Conservation (phyloP, 2,888 invertebrate genomes). For the Pachycephus smyrnensis region DNA sequence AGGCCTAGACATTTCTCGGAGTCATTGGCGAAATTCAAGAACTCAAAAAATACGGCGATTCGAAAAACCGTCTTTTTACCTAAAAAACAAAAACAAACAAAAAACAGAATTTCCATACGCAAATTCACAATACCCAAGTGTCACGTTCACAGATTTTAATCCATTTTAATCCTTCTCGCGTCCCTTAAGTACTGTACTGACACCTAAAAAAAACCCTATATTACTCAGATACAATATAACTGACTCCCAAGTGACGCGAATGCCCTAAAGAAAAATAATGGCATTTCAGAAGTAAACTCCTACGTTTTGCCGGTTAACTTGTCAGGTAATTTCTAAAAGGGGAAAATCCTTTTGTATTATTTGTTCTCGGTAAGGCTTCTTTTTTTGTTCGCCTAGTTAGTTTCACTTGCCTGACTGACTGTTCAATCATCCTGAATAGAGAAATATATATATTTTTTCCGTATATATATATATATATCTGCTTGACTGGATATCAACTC, state of each 20-base stretch:
- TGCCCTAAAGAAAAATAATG: not conserved
- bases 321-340: not conserved
- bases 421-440: not conserved
- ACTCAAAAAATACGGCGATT: not conserved
- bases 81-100: too few relatives aligned
- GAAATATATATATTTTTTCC: too few relatives aligned
- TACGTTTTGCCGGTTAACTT: not conserved
- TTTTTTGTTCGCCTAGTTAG: not conserved
- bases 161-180: too few relatives aligned
- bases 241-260: not conserved
- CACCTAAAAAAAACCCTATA: not conserved
- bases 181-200: not conserved
- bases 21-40: not conserved
- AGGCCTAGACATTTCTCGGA: too few relatives aligned
- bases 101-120: not conserved
- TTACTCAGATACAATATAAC: not conserved
- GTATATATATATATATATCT: not conserved
- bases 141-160: not conserved
- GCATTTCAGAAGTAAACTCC: too few relatives aligned
- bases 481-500: not conserved
- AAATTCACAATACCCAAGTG: not conserved
- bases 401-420: not conserved
- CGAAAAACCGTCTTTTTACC: not conserved
- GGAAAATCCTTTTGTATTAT: not conserved
- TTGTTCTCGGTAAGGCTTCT: not conserved